Evolutionary conservation across 2,113 vertebrate genomes (phyloP).

Genomic region (Corythaeola cristata): DNA sequence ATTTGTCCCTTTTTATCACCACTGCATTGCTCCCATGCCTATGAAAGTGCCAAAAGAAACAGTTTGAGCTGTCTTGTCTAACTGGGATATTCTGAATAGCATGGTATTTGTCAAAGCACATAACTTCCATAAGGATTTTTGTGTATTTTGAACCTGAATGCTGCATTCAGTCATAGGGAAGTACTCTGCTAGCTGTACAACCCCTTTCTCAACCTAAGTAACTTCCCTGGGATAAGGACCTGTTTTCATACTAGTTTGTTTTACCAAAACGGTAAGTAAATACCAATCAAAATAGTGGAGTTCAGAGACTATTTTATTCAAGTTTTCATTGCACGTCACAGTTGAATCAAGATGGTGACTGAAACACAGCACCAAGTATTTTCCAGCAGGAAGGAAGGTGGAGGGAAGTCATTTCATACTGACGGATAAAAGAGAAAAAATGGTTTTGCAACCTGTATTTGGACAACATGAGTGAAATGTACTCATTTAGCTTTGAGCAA

Average conservation of each 20-base stretch:
- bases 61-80: neutral
- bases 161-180: neutral
- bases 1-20: neutral
- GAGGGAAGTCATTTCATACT: neutral
- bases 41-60: neutral
- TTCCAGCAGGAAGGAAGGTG: neutral
- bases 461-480: slow-evolving; percentile 30
- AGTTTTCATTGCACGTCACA: neutral
- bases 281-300: neutral
- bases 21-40: neutral
- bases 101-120: neutral
- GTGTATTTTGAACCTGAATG: neutral
- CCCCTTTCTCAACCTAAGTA: neutral
- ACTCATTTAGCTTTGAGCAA: slow-evolving; percentile 22
- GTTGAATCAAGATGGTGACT: neutral
- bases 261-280: neutral
- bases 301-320: neutral
- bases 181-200: neutral
- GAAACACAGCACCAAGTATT: neutral
- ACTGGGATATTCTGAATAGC: neutral
- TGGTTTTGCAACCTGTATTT: neutral
- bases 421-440: neutral
- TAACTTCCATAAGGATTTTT: neutral
- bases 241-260: neutral
- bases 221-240: neutral